Conservation (phyloP, 2,888 invertebrate species). For the Tinea semifulvella region DNA sequence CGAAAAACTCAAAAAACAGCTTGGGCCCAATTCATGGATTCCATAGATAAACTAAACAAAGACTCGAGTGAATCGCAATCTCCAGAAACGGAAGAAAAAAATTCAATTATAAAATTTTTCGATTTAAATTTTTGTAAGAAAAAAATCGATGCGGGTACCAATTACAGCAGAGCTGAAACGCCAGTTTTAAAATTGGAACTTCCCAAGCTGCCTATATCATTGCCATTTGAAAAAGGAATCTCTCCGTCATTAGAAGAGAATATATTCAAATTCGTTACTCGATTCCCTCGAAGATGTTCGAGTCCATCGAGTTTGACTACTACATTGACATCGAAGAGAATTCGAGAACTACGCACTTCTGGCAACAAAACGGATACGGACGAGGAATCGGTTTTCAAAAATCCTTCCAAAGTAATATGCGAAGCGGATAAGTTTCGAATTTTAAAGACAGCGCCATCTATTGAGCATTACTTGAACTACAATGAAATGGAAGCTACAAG, state of each 20-base stretch:
- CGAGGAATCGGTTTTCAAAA: slow-evolving; percentile 29
- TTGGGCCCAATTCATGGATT: slow-evolving; percentile 41
- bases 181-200: slow-evolving; percentile 38
- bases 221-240: slow-evolving; percentile 18
- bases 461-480: slow-evolving; percentile 36
- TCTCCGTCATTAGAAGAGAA: slow-evolving; percentile 35
- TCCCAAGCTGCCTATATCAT: slow-evolving; percentile 26
- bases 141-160: slow-evolving; percentile 29
- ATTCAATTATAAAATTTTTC: slow-evolving; percentile 27
- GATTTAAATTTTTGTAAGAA: slow-evolving; percentile 30
- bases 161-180: slow-evolving; percentile 20
- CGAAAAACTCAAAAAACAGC: slow-evolving; percentile 21
- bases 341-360: slow-evolving; percentile 34
- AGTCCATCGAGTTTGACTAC: slow-evolving; percentile 33
- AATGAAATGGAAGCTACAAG: slow-evolving; percentile 16
- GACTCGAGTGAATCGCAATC: slow-evolving; percentile 30
- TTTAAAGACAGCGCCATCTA: slow-evolving; percentile 53
- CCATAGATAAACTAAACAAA: slow-evolving; percentile 32
- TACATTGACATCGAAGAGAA: slow-evolving; percentile 28
- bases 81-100: slow-evolving; percentile 28
- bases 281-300: slow-evolving; percentile 40
- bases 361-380: slow-evolving; percentile 48
- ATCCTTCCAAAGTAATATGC: slow-evolving; percentile 32
- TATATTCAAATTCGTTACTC: slow-evolving; percentile 31
- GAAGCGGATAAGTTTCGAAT: slow-evolving; percentile 43